Evolutionary conservation across 2,888 invertebrate species (phyloP).

Genomic region (Corythucha ciliata): DNA sequence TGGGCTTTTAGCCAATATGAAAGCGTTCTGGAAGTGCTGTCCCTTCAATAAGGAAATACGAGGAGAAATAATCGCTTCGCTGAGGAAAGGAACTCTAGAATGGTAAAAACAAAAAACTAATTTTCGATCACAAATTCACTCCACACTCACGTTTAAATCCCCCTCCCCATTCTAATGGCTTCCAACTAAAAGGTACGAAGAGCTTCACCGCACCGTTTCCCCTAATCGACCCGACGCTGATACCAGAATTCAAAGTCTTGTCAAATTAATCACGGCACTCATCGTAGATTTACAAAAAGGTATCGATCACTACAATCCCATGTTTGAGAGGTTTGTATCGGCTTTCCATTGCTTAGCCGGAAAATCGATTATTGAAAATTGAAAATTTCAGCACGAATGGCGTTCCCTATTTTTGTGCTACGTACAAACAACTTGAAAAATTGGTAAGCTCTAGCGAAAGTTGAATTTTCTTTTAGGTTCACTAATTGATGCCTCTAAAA

Average conservation of each 20-base stretch:
- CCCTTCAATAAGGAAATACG: conserved; percentile 87
- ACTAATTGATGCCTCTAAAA: too few relatives aligned
- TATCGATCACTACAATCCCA: conserved; percentile 66
- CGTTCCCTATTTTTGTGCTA: conserved; percentile 78
- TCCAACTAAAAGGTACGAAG: conserved; percentile 41
- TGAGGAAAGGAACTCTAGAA: conserved; percentile 77
- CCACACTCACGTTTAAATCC: too few relatives aligned
- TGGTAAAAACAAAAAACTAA: too few relatives aligned
- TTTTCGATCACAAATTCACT: too few relatives aligned
- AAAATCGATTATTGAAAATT: too few relatives aligned
- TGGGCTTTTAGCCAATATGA: conserved; percentile 61
- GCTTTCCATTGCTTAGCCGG: too few relatives aligned
- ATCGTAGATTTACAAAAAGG: conserved; percentile 72
- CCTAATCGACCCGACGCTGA: conserved; percentile 41
- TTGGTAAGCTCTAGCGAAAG: too few relatives aligned
- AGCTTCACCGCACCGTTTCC: conserved; percentile 38
- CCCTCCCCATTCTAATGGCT: too few relatives aligned
- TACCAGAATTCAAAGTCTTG: conserved; percentile 41
- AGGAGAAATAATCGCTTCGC: conserved; percentile 71
- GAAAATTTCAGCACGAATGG: conserved; percentile 77
- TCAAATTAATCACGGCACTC: conserved; percentile 59
- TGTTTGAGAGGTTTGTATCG: conserved; percentile 87
- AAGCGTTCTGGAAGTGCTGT: conserved; percentile 85
- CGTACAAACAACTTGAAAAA: conserved; percentile 82
- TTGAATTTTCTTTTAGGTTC: too few relatives aligned